These are phyloP conservation scores for Myopa testacea DNA, from an alignment of 2,888 invertebrate species.

Conservation along the genomic window DNA sequence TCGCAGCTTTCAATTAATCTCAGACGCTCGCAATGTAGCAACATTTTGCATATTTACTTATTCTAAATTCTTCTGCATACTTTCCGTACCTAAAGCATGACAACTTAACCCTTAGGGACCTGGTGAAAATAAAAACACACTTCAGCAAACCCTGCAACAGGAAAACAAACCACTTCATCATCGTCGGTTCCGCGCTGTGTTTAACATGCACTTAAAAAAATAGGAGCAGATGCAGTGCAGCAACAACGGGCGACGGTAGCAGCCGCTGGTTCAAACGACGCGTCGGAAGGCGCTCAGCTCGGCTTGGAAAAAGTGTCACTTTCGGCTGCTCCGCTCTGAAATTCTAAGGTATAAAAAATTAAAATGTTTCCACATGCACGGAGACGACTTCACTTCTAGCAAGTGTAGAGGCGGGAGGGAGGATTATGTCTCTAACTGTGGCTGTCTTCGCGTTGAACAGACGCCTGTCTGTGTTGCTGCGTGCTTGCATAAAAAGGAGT, in stretches of 20 bases:
- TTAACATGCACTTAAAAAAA: constrained; percentile 1
- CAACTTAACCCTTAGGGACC: not conserved
- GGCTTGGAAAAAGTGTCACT: constrained; percentile 1
- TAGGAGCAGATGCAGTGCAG: not conserved
- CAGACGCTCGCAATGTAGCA: not conserved
- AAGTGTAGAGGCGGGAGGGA: not conserved
- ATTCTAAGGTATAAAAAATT: constrained; percentile 6
- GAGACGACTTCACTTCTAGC: not conserved
- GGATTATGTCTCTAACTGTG: too few relatives aligned
- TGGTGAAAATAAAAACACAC: not conserved
- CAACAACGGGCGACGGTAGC: not conserved
- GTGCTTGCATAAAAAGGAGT: not conserved
- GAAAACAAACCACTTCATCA: constrained; percentile 13
- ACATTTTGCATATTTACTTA: not conserved
- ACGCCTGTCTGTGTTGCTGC: not conserved
- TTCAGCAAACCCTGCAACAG: not conserved
- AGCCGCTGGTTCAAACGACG: not conserved
- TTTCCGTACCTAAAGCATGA: not conserved
- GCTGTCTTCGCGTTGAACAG: too few relatives aligned
- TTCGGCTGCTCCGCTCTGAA: not conserved
- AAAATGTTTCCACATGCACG: not conserved
- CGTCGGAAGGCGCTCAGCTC: not conserved
- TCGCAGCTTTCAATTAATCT: not conserved
- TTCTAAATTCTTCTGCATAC: not conserved
- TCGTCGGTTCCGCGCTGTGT: not conserved